Base-by-base conservation (phyloP, 2,888 invertebrate species). In the Chymomyza caudatula region DNA sequence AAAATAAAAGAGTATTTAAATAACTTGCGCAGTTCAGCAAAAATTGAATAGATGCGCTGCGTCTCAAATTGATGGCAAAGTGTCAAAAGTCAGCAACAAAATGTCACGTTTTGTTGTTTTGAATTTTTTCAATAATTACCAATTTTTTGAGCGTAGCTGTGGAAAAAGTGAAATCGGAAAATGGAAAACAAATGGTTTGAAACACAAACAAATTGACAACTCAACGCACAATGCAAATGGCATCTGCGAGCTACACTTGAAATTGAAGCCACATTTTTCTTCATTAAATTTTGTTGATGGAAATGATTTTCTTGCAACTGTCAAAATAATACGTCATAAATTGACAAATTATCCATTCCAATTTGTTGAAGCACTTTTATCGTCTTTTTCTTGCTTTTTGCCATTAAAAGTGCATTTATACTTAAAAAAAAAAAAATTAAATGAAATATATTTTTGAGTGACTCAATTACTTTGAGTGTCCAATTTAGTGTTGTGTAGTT, bases 21-120 rank as follows among this genome's bases (percentile, higher is more conserved):
- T 37, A 37, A 11, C 11, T 37, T 37, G 29, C 29, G 29, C 29
- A 37, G 29, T 37, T 37, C 29, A 37, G 29, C 29, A 11, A 1
- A 37, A 37, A 37, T 37, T 37, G 29, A 37, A 37, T 37, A 11
- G 29, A 11, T 37, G 29, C 29, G 11, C 29, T 37, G 29, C 29
- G 29, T 37, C 11, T 3, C 29, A 83, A 78, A 83, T 66, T 73
- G 69, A 83, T 73, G 67, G 68, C 86, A 86, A 29, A 84, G 85
- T 86, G 82, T 82, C 86, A 82, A 81, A 71, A 86, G 82, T 86
- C 82, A 86, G 71, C 79, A 77, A 67, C 73, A 72, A 83, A 83
- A 83, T 83, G 82, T 85, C 82, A 83, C 82, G 82, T 83, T 83
- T 84, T 63, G 64, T 67, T 76, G 78, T 81, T 73, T 78, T 76